Base-by-base conservation (phyloP, 2,888 invertebrate genomes). In the Mactromeris polynyma region DNA sequence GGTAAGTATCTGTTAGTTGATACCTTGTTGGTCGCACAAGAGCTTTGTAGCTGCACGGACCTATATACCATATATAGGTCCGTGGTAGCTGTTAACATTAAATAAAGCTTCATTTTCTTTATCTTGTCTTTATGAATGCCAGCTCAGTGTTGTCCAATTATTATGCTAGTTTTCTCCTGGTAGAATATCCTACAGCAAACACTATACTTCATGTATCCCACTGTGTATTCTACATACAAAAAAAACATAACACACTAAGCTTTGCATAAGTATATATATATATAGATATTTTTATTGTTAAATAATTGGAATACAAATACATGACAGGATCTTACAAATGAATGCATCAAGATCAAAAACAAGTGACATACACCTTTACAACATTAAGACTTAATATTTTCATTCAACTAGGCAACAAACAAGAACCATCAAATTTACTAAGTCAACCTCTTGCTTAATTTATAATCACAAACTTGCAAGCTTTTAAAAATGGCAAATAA, bases 211-310 rank as follows among this genome's bases (percentile, higher is more conserved):
- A n/a, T n/a, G n/a, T n/a, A n/a, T n/a, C n/a, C n/a, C n/a, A n/a
- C n/a, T n/a, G n/a, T n/a, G n/a, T n/a, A n/a, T n/a, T n/a, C n/a
- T n/a, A n/a, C n/a, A n/a, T n/a, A n/a, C n/a, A n/a, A n/a, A n/a
- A 46, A 46, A 11, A 46, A 64, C 26, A 64, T 26, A 64, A 64
- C 58, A 46, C 3, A 46, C 6, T 26, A 64, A n/a, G n/a, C 26
- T 64, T 31, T 36, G 64, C 51, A 81, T 31, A 31, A 46, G 81
- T 77, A 82, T 86, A 73, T 83, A 83, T 73, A 83, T 54, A 73
- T 83, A 83, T 69, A 82, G 26, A 58, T 82, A 64, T 54, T 86
- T 86, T 86, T 78, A 82, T 86, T 77, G 81, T 86, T 86, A 86
- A 86, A 86, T 82, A 81, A 42, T 81, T 81, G 81, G 81, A 86